These are phyloP conservation scores for Slavum lentiscoides DNA, from an alignment of 2,888 invertebrate genomes.

Conservation along the genomic window DNA sequence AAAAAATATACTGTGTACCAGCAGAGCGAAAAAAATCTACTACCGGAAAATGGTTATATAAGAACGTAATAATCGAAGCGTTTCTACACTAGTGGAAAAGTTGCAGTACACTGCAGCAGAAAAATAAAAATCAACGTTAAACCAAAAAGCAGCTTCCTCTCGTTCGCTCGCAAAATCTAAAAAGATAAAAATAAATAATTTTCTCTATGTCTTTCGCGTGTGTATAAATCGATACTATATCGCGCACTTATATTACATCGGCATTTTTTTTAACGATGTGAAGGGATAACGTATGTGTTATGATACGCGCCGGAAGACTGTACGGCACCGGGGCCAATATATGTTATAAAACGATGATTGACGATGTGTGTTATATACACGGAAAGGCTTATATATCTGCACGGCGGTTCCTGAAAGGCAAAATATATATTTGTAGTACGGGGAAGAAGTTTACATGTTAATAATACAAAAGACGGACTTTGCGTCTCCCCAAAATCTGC, in stretches of 20 bases:
- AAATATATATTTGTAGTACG: not conserved
- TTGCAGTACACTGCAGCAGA: too few relatives aligned
- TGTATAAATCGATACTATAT: not conserved
- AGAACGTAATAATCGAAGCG: too few relatives aligned
- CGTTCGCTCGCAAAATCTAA: too few relatives aligned
- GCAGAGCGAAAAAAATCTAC: too few relatives aligned
- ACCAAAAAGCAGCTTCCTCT: too few relatives aligned
- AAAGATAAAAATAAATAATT: too few relatives aligned
- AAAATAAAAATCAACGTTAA: too few relatives aligned
- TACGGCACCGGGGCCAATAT: not conserved
- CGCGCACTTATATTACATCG: not conserved
- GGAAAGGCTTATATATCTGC: conserved; percentile 43
- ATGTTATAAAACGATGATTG: conserved; percentile 53
- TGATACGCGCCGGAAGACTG: conserved; percentile 4
- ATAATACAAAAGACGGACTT: conserved; percentile 51
- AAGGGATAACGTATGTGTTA: not conserved
- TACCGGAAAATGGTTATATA: too few relatives aligned
- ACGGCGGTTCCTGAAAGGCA: conserved; percentile 36
- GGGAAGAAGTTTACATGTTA: conserved; percentile 40
- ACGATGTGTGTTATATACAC: conserved; percentile 9
- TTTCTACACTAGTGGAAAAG: too few relatives aligned
- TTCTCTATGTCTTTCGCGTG: too few relatives aligned
- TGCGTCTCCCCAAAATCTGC: conserved; percentile 12
- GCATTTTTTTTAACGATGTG: conserved; percentile 7
- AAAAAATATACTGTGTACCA: too few relatives aligned